Conservation (phyloP, 92 coral and sea anemone species). For the Parazoanthus swiftii region DNA sequence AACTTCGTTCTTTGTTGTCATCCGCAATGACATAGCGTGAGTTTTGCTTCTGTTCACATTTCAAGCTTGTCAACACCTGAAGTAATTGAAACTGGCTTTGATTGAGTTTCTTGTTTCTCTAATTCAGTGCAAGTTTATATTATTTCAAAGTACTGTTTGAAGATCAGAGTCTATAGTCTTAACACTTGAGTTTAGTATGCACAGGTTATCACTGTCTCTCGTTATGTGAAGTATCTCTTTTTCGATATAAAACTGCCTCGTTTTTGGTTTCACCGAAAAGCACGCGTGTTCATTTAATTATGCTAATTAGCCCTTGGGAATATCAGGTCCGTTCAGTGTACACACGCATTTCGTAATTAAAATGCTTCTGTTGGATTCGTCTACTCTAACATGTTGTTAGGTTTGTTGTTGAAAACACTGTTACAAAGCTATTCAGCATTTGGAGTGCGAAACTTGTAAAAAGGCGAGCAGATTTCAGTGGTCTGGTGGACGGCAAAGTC, state of each 20-base stretch:
- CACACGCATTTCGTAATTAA: conserved; percentile 36
- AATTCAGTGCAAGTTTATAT: not conserved
- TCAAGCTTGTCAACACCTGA: conserved; percentile 31
- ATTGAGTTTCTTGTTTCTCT: not conserved
- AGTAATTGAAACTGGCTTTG: conserved; percentile 22
- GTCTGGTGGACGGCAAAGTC: not conserved
- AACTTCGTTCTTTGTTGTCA: conserved; percentile 12
- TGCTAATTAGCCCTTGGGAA: conserved; percentile 42
- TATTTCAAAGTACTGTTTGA: not conserved
- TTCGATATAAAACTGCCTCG: not conserved
- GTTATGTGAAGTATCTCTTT: too few species aligned
- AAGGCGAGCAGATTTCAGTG: conserved; percentile 8
- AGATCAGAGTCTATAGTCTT: not conserved
- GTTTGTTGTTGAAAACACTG: conserved; percentile 21
- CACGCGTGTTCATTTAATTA: conserved; percentile 21
- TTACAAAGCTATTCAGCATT: not conserved
- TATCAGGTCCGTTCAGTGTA: conserved; percentile 44
- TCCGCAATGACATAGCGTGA: conserved; percentile 32
- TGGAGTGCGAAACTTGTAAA: conserved; percentile 5
- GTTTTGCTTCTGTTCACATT: conserved; percentile 14
- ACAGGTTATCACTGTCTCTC: not conserved
- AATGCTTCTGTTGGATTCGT: conserved; percentile 2
- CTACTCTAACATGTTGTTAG: conserved; percentile 15
- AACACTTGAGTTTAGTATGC: not conserved
- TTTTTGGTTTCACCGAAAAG: not conserved